Percentiles rank a stretch among this genome's conserved stretches.
Conservation (phyloP, 2,113 vertebrate genomes). For the Otis tarda region DNA sequence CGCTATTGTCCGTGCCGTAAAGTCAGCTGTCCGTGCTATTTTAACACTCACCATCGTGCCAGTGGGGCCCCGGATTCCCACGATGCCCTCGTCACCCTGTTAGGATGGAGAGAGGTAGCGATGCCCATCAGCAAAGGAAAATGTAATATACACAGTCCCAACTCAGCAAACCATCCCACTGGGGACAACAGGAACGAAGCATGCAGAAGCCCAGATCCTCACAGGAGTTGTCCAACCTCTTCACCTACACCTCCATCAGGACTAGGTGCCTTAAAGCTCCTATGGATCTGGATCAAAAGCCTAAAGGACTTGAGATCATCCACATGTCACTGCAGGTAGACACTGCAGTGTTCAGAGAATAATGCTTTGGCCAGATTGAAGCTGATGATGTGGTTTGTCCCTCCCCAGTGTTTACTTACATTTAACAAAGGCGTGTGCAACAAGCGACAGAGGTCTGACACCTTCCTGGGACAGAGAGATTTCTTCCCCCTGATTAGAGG, state of each 20-base stretch:
- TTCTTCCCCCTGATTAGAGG: not conserved
- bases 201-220: not conserved
- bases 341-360: not conserved
- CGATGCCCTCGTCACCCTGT: conserved; percentile 81
- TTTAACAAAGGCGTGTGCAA: not conserved
- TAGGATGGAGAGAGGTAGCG: not conserved
- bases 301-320: not conserved
- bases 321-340: not conserved
- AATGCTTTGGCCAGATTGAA: not conserved
- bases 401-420: not conserved
- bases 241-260: not conserved
- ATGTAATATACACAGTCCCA: not conserved
- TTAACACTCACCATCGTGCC: conserved; percentile 77
- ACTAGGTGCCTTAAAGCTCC: not conserved
- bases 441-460: not conserved
- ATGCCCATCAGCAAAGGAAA: not conserved
- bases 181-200: not conserved
- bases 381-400: not conserved
- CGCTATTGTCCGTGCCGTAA: fast-evolving
- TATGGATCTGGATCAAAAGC: not conserved
- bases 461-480: not conserved
- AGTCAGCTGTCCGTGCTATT: fast-evolving
- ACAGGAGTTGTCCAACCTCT: not conserved
- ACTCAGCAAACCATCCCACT: not conserved
- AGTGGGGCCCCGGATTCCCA: conserved; percentile 70